A percentile compares a stretch with the other conserved stretches of the same genome.
Evolutionary conservation across 2,113 vertebrate species (phyloP).

Genomic region (Tretioscincus oriximinensis): DNA sequence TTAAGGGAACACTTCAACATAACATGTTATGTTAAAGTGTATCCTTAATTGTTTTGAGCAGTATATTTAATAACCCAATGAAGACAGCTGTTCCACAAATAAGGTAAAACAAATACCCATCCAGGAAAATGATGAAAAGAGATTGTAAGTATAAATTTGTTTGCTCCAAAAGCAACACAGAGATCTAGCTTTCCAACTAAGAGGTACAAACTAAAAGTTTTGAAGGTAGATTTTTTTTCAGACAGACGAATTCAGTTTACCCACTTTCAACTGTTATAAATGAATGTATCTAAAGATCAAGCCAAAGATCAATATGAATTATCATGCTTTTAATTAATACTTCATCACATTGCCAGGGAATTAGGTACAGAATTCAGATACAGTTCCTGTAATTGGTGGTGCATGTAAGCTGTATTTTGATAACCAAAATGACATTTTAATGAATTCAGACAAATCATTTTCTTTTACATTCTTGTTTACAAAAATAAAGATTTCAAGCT

Average conservation of each 20-base stretch:
- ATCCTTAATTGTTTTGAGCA: too few species aligned
- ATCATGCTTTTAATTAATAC: constrained; percentile 64
- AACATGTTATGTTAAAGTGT: too few species aligned
- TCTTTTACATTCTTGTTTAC: neutral
- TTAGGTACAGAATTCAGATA: neutral
- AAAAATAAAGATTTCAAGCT: neutral
- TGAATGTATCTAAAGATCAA: constrained; percentile 51
- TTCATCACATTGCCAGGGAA: neutral
- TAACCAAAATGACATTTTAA: neutral
- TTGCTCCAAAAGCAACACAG: constrained; percentile 47
- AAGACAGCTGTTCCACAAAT: neutral
- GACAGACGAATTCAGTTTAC: constrained; percentile 67
- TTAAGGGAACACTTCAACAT: too few species aligned
- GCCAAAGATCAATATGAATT: constrained; percentile 59
- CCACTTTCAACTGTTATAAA: constrained; percentile 56
- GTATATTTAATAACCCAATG: neutral
- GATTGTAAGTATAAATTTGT: constrained; percentile 46
- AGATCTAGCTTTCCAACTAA: constrained; percentile 3
- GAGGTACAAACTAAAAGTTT: constrained; percentile 43
- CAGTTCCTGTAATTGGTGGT: constrained; percentile 11
- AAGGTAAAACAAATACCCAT: too few species aligned
- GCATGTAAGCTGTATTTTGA: constrained; percentile 1
- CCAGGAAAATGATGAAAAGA: neutral
- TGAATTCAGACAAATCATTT: rapidly evolving
- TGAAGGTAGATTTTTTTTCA: constrained; percentile 54